phyloP scores from a whole-genome alignment of 2,797 vertebrate species.

The Syndactyla subalaris region DNA sequence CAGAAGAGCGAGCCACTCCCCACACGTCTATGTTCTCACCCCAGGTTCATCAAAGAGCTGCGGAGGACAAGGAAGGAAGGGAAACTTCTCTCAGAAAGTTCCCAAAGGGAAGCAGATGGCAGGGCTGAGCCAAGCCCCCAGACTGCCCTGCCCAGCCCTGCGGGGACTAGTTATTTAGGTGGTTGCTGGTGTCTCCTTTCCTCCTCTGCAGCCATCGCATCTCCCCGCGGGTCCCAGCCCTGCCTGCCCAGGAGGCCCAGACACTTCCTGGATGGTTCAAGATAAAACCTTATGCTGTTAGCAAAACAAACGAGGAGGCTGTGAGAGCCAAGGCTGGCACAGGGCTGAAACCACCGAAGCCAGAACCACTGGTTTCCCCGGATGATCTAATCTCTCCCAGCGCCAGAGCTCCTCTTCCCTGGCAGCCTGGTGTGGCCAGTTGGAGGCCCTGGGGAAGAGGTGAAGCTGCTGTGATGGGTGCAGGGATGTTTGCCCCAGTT shows the following conservation, averaged over 20 bases:
- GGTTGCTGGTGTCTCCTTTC: constrained; percentile 58
- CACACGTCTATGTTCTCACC: background rate
- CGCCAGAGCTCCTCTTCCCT: background rate
- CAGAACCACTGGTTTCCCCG: constrained; percentile 58
- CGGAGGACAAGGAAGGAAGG: background rate
- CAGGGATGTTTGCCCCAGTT: background rate
- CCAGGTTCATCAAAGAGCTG: constrained; percentile 47
- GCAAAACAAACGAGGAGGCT: constrained; percentile 66
- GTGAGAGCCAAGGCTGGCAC: constrained; percentile 63
- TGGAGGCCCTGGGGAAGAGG: background rate
- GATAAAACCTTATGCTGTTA: constrained; percentile 69
- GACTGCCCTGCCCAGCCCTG: constrained; percentile 53
- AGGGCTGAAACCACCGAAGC: constrained; percentile 49
- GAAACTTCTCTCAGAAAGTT: constrained; percentile 42
- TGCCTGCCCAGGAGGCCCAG: constrained; percentile 64
- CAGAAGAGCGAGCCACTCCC: background rate
- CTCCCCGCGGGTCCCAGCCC: constrained; percentile 43
- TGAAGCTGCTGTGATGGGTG: background rate
- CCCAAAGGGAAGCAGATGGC: constrained; percentile 54
- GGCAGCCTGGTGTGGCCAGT: background rate
- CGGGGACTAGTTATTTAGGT: constrained; percentile 32
- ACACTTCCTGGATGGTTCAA: constrained; percentile 60
- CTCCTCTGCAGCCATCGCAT: constrained; percentile 36
- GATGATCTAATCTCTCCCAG: constrained; percentile 52
- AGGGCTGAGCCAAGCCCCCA: constrained; percentile 46